Percentiles rank a stretch among this genome's conserved stretches.
Conservation (phyloP, 2,888 invertebrate genomes). For the Drosophila ezoana region DNA sequence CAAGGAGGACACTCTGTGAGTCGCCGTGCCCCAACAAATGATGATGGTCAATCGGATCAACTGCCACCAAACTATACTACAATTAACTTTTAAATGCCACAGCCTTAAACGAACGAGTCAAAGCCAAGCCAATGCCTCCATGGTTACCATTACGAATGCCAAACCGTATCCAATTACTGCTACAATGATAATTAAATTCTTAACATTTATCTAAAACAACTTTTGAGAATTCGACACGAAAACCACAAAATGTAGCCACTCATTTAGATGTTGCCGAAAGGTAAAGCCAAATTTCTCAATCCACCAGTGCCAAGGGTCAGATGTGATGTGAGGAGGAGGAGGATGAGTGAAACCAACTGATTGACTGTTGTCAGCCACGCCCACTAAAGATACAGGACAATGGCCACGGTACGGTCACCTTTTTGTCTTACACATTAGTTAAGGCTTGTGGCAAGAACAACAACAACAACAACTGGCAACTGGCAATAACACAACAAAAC, state of each 20-base stretch:
- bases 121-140: not conserved
- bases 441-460: slow-evolving; percentile 60
- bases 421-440: slow-evolving; percentile 71
- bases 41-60: not conserved
- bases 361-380: slow-evolving; percentile 57
- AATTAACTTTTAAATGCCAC: not conserved
- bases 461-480: slow-evolving; percentile 38
- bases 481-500: slow-evolving; percentile 72
- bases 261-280: slow-evolving; percentile 16
- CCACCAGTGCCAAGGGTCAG: not conserved
- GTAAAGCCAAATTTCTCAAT: slow-evolving; percentile 1
- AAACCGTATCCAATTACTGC: slow-evolving; percentile 7
- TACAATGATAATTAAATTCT: slow-evolving; percentile 22
- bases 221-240: slow-evolving; percentile 15
- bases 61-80: not conserved
- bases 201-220: slow-evolving; percentile 22
- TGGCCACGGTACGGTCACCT: slow-evolving; percentile 43
- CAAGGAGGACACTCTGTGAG: too few relatives aligned
- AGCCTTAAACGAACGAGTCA: too few relatives aligned
- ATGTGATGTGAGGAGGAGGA: not conserved
- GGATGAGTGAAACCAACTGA: slow-evolving; percentile 36
- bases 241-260: slow-evolving; percentile 53
- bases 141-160: not conserved
- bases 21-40: not conserved
- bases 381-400: slow-evolving; percentile 23